Evolutionary conservation across 2,797 vertebrate genomes (phyloP).

Genomic region (Aulostomus chinensis): DNA sequence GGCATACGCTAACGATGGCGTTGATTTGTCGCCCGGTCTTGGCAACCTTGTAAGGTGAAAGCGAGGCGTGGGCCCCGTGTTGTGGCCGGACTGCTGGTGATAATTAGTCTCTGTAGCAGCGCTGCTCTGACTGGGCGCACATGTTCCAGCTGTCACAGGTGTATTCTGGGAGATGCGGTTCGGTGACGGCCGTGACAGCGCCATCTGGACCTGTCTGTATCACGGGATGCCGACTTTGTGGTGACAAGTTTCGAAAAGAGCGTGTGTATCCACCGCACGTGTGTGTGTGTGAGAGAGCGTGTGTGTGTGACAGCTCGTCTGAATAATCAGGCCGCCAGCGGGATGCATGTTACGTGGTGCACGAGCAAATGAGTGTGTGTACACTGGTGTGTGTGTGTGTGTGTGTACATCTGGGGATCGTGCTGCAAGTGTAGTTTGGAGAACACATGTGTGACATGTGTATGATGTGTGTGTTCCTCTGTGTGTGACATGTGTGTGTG

Average conservation of each 20-base stretch:
- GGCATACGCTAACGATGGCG: constrained; percentile 42
- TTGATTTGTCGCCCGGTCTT: constrained; percentile 52
- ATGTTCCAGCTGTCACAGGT: constrained; percentile 85
- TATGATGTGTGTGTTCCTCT: background rate
- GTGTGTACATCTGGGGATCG: constrained; percentile 27
- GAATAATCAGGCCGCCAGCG: constrained; percentile 41
- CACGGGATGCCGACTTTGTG: constrained; percentile 54
- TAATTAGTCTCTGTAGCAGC: constrained; percentile 80
- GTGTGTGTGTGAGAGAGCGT: constrained; percentile 18
- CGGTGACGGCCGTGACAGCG: constrained; percentile 80
- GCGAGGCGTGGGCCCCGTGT: constrained; percentile 35
- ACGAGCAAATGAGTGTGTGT: constrained; percentile 3
- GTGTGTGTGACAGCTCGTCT: constrained; percentile 14
- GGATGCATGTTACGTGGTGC: constrained; percentile 41
- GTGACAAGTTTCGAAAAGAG: constrained; percentile 56
- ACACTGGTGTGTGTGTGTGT: constrained; percentile 7
- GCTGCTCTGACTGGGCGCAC: constrained; percentile 76
- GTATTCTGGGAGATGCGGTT: constrained; percentile 79
- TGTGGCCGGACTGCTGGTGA: constrained; percentile 67
- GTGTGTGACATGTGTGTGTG: background rate
- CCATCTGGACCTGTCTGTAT: constrained; percentile 80
- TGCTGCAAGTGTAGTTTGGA: constrained; percentile 13
- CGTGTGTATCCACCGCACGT: background rate
- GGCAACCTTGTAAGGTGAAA: constrained; percentile 62
- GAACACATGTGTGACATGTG: background rate